These are phyloP conservation scores for Philopedon plagiatum DNA, from an alignment of 2,888 invertebrate genomes.

Conservation along the genomic window DNA sequence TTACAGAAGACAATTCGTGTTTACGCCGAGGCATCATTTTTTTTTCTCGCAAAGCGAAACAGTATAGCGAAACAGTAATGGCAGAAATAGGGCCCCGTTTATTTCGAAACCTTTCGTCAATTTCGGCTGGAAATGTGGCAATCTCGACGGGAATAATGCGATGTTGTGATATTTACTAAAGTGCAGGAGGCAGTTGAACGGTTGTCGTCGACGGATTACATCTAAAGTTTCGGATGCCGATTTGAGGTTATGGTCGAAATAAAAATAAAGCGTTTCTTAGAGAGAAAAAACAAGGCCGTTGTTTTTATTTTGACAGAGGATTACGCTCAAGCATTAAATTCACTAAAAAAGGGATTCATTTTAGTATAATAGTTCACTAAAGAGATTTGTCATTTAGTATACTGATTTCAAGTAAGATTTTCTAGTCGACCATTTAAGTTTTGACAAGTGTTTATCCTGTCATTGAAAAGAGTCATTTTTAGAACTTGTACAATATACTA, in stretches of 20 bases:
- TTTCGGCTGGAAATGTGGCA: conserved; percentile 34
- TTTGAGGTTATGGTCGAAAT: conserved; percentile 9
- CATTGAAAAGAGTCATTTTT: no score
- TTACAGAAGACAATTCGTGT: conserved; percentile 8
- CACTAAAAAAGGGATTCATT: no score
- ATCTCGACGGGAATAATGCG: conserved; percentile 32
- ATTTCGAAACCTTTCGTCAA: conserved; percentile 24
- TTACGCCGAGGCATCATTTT: conserved; percentile 1
- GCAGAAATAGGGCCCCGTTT: background rate
- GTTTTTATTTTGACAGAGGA: no score
- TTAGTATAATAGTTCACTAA: no score
- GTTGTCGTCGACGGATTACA: conserved; percentile 21
- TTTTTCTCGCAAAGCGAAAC: background rate
- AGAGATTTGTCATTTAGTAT: no score
- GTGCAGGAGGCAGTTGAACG: conserved; percentile 36
- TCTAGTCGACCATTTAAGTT: no score
- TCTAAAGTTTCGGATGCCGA: background rate
- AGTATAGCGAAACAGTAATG: conserved; percentile 7
- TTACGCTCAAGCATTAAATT: no score
- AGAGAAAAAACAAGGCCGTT: background rate
- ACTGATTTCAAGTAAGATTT: no score
- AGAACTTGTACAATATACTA: no score
- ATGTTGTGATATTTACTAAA: conserved; percentile 35
- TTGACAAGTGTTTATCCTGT: no score
- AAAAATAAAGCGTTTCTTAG: background rate